These are phyloP conservation scores for Alexandromys fortis DNA, from an alignment of 2,113 vertebrate species.

Conservation along the genomic window DNA sequence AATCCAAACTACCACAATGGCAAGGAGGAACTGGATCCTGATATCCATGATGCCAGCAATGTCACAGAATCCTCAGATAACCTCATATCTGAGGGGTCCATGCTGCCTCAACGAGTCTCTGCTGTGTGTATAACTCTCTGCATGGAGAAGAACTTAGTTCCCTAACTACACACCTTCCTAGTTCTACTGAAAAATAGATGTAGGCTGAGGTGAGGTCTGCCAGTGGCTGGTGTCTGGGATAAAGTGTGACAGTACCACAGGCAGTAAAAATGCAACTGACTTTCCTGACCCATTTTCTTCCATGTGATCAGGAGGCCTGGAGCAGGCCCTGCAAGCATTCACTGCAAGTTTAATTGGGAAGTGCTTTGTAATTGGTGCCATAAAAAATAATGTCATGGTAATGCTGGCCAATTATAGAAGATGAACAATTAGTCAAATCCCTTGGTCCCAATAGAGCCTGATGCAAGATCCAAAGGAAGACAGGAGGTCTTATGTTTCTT, in stretches of 20 bases:
- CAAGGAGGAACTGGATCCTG: too few species aligned
- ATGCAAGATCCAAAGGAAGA: neutral
- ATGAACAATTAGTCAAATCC: neutral
- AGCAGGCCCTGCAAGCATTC: neutral
- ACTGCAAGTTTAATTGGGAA: neutral
- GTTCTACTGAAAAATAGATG: neutral
- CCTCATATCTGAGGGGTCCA: neutral
- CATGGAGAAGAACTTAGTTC: fast-evolving
- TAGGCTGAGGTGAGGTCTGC: too few species aligned
- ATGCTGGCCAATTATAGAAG: neutral
- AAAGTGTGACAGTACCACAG: fast-evolving
- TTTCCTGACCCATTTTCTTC: too few species aligned
- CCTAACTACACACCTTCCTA: neutral
- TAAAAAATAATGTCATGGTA: neutral
- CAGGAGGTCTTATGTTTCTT: neutral
- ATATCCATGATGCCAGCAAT: neutral
- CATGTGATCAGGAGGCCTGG: too few species aligned
- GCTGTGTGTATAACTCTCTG: neutral
- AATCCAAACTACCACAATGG: neutral
- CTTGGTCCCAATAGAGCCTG: neutral
- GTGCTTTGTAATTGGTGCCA: neutral
- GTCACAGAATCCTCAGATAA: neutral
- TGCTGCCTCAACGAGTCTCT: fast-evolving
- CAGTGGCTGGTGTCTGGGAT: fast-evolving
- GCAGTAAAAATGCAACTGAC: neutral